phyloP scores from a whole-genome alignment of 2,797 vertebrate species.

The Urosaurus nigricauda region DNA sequence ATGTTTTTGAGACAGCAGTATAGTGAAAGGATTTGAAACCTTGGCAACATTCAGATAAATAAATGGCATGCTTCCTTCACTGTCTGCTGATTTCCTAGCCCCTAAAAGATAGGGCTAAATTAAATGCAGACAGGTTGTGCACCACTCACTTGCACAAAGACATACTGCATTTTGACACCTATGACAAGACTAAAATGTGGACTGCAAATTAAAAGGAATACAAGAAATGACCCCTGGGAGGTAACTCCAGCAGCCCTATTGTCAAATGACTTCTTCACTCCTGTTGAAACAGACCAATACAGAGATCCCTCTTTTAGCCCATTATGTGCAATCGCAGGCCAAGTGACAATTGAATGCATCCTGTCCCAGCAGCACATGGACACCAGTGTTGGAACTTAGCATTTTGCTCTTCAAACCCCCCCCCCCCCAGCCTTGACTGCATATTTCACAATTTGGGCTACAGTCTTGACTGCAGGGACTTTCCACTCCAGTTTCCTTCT shows the following conservation, averaged over 20 bases:
- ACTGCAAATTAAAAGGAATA: background rate
- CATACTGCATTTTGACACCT: background rate
- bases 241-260: background rate
- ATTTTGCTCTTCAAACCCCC: background rate
- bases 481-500: background rate
- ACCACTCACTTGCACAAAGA: too few relatives aligned
- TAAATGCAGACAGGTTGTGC: too few relatives aligned
- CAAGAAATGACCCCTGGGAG: background rate
- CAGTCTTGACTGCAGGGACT: background rate
- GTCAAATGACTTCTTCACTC: background rate
- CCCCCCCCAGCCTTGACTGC: background rate
- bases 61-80: background rate
- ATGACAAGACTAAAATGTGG: background rate
- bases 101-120: background rate
- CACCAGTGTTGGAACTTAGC: background rate
- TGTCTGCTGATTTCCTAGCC: background rate
- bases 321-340: background rate
- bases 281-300: background rate
- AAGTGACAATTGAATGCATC: background rate
- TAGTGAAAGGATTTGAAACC: background rate
- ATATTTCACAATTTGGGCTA: background rate
- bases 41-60: background rate
- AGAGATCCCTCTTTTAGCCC: background rate
- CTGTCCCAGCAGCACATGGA: background rate
- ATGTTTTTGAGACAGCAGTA: background rate